Base-by-base conservation (phyloP, 2,888 invertebrate genomes). In the Sminthurinus aureus region DNA sequence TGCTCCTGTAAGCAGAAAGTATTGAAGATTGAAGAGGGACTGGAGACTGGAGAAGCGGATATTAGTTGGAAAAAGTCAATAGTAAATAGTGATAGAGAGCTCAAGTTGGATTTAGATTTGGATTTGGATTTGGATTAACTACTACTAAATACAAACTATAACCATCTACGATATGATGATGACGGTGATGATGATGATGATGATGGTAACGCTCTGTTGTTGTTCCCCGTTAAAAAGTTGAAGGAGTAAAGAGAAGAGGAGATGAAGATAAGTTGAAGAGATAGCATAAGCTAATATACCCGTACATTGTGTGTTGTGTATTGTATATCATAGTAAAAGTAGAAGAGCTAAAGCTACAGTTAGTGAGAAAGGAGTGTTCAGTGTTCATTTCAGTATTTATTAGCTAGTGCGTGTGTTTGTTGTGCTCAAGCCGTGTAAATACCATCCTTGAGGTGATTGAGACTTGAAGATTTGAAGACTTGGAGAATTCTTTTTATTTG, bases 381-480 rank as follows among this genome's bases (percentile, higher is more conserved):
- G 69, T 50, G 69, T 69, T 15, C 58, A 52, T 24, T 79, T n/a
- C 69, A 71, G 69, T 69, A 79, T 79, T 69, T 79, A 79, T 79
- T 67, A 71, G 79, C 67, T 50, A 24, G 69, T 79, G 79, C 51
- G 51, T 67, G 79, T 79, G 79, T 79, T 79, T 22, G 69, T 79
- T 69, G 79, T 79, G 79, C 22, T 69, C 24, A 11, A 51, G 50
- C 51, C n/a, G 51, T 50, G 51, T 75, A 66, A 79, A 79, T 66
- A 79, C 38, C 58, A 79, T 66, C 24, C 66, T 66, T 38, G 79
- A 67, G 66, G 67, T 79, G 79, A 69, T 67, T 79, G 79, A 79
- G 69, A 79, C 69, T 20, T 79, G 79, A 50, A 79, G 67, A 38
- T 6, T 38, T 38, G 38, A 38, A 79, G 79, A 79, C 66, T 38